A percentile compares a stretch with the other conserved stretches of the same genome.
phyloP scores from a whole-genome alignment of 2,113 vertebrate species.

The Morone chrysops region DNA sequence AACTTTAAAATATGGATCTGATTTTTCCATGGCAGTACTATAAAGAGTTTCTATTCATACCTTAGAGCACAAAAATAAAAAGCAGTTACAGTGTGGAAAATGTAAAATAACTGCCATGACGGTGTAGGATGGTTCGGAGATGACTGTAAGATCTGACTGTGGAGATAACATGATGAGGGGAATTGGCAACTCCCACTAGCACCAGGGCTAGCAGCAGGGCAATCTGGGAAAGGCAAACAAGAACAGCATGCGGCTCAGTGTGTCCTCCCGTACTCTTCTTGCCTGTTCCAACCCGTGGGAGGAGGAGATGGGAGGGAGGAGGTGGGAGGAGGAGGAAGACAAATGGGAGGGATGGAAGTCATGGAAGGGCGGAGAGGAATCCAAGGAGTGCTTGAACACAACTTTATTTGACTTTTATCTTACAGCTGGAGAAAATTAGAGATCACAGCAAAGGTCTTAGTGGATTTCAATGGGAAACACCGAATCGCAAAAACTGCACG shows the following conservation, averaged over 20 bases:
- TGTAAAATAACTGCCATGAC: not conserved
- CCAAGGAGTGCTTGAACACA: constrained; percentile 14
- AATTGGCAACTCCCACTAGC: constrained; percentile 49
- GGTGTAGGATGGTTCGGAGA: not conserved
- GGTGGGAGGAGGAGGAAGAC: constrained; percentile 45
- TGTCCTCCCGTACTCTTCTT: constrained; percentile 32
- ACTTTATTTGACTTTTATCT: constrained; percentile 31
- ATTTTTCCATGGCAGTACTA: not conserved
- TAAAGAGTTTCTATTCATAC: too few relatives aligned
- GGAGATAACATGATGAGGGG: constrained; percentile 33
- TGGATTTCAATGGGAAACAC: constrained; percentile 2
- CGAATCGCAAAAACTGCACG: constrained; percentile 6
- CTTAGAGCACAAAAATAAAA: not conserved
- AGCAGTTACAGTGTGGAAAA: not conserved
- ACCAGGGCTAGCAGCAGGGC: constrained; percentile 56
- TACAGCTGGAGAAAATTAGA: constrained; percentile 65
- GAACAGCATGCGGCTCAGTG: constrained; percentile 66
- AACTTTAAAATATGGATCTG: not conserved
- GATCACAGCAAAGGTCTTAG: constrained; percentile 17
- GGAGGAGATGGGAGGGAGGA: constrained; percentile 9
- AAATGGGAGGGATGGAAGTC: constrained; percentile 22
- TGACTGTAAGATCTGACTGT: constrained; percentile 33
- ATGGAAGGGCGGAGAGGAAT: constrained; percentile 12
- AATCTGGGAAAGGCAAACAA: constrained; percentile 64
- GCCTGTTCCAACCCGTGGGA: constrained; percentile 43